Conservation (phyloP, 2,797 vertebrate species). For the Danio tinwini region DNA sequence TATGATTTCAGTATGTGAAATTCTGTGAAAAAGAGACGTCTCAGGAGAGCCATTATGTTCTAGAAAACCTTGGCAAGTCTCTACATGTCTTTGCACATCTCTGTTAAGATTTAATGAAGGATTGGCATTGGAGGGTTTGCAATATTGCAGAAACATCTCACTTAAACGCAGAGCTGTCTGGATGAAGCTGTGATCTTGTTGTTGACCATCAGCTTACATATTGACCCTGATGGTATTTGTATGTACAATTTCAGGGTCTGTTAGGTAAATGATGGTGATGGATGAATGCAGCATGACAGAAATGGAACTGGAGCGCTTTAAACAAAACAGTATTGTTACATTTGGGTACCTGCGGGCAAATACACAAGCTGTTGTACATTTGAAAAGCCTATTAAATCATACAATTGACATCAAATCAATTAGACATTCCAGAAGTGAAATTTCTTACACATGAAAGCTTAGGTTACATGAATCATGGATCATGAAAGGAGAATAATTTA, state of each 20-base stretch:
- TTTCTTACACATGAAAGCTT: too few species aligned
- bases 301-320: conserved; percentile 58
- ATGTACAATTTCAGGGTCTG: conserved; percentile 75
- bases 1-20: conserved; percentile 5
- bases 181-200: conserved; percentile 66
- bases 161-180: conserved; percentile 69
- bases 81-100: conserved; percentile 58
- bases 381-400: neutral
- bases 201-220: conserved; percentile 66
- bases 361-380: neutral
- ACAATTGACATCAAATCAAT: neutral
- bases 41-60: conserved; percentile 55
- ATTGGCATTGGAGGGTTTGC: conserved; percentile 64
- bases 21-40: conserved; percentile 21
- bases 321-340: conserved; percentile 55
- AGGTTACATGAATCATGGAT: too few species aligned
- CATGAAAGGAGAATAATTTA: too few species aligned
- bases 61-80: conserved; percentile 58
- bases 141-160: conserved; percentile 69
- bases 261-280: conserved; percentile 74
- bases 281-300: conserved; percentile 67
- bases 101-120: conserved; percentile 75
- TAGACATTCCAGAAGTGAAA: too few species aligned
- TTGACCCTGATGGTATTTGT: conserved; percentile 77
- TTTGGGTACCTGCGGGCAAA: neutral